Conservation (phyloP, 64 coral and sea anemone species). For the Porites lutea region DNA sequence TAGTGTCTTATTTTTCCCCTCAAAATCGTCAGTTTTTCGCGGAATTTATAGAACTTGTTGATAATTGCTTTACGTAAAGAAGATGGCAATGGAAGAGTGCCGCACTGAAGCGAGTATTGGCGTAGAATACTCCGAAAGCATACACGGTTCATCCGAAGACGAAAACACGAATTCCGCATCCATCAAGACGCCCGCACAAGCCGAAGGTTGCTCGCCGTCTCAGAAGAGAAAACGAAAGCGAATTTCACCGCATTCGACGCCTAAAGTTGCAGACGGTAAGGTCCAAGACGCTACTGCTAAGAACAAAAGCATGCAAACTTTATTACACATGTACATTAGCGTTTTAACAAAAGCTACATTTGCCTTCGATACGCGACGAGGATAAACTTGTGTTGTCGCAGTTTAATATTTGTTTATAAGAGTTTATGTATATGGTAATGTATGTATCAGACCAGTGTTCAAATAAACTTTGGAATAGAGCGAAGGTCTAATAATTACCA, state of each 20-base stretch:
- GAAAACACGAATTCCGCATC: conserved; percentile 60
- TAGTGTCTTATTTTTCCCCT: not conserved
- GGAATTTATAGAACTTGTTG: not conserved
- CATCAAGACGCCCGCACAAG: conserved; percentile 36
- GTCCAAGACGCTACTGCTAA: not conserved
- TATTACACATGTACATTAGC: not conserved
- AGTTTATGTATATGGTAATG: too few species aligned
- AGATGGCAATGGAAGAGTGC: conserved; percentile 46
- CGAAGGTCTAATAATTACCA: too few species aligned
- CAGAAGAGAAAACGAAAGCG: conserved; percentile 78
- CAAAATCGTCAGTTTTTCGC: not conserved
- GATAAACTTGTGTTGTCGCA: too few species aligned
- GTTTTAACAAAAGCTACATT: not conserved
- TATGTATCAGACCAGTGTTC: too few species aligned
- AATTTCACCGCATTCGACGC: conserved; percentile 85
- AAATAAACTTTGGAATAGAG: too few species aligned
- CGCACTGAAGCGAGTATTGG: conserved; percentile 84
- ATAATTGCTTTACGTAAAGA: not conserved
- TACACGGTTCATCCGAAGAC: conserved; percentile 51
- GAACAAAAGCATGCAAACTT: not conserved
- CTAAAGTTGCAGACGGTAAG: conserved; percentile 80
- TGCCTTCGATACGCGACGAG: not conserved
- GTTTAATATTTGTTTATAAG: too few species aligned
- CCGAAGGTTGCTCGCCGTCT: conserved; percentile 51
- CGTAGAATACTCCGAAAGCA: conserved; percentile 68